Conservation (phyloP, 35 echinoderm and acorn worm species). For the Ophioderma brevispina region DNA sequence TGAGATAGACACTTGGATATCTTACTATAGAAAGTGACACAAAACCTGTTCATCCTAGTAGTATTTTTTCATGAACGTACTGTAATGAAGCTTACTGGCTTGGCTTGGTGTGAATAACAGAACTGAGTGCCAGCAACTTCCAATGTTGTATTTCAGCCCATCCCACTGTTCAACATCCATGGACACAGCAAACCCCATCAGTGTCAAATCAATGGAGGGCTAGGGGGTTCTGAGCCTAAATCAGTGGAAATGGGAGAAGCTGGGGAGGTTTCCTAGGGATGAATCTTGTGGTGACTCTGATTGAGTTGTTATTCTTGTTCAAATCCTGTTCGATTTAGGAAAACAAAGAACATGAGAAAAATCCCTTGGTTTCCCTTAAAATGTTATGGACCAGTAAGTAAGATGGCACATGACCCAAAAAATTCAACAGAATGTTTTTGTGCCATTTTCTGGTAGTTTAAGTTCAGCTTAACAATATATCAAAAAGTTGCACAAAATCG, state of each 20-base stretch:
- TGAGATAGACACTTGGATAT: too few species aligned
- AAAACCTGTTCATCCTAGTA: too few species aligned
- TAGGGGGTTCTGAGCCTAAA: conserved; percentile 43
- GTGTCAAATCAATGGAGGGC: conserved; percentile 49
- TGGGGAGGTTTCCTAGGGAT: not conserved
- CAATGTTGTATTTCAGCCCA: conserved; percentile 58
- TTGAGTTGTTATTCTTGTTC: not conserved
- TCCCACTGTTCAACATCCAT: conserved; percentile 63
- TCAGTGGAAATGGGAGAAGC: conserved; percentile 47
- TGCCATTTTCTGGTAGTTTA: too few species aligned
- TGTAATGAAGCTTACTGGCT: conserved; percentile 58
- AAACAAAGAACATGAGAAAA: too few species aligned
- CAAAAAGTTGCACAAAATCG: too few species aligned
- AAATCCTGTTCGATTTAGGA: not conserved
- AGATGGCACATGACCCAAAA: too few species aligned
- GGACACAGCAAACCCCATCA: conserved; percentile 66
- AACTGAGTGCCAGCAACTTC: conserved; percentile 71
- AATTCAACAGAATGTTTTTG: too few species aligned
- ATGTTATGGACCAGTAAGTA: too few species aligned
- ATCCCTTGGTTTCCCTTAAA: too few species aligned
- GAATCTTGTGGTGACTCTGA: not conserved
- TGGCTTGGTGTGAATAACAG: conserved; percentile 75
- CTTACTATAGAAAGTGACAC: too few species aligned
- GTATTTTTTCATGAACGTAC: too few species aligned
- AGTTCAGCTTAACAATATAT: too few species aligned